Percentiles rank a stretch among this genome's conserved stretches.
These are phyloP conservation scores for Liodrosophila aerea DNA, from an alignment of 2,888 invertebrate species.

Conservation along the genomic window DNA sequence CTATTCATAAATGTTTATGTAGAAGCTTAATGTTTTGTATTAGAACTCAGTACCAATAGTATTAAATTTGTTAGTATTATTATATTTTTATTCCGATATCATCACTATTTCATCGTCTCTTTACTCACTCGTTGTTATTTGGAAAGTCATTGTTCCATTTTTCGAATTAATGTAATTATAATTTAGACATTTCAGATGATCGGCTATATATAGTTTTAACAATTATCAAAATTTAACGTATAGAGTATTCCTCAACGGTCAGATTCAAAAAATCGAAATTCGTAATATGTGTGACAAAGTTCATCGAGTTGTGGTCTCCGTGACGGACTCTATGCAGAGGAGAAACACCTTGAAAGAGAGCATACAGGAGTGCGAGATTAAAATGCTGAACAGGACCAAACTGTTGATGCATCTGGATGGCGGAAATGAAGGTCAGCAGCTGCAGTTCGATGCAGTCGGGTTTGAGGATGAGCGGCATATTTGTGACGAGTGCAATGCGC, in stretches of 20 bases:
- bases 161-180: background rate
- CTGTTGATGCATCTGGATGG: conserved; percentile 40
- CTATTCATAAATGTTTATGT: too few relatives aligned
- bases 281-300: conserved; percentile 35
- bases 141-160: background rate
- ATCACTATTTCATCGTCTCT: too few relatives aligned
- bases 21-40: too few relatives aligned
- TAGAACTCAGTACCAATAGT: too few relatives aligned
- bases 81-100: too few relatives aligned
- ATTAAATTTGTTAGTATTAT: too few relatives aligned
- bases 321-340: conserved; percentile 46
- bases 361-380: conserved; percentile 35
- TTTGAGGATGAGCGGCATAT: conserved; percentile 56
- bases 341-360: conserved; percentile 14
- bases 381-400: conserved; percentile 44
- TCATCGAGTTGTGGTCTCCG: conserved; percentile 57
- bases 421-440: conserved; percentile 20
- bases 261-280: too few relatives aligned
- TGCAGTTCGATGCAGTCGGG: conserved; percentile 73
- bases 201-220: conserved; percentile 1
- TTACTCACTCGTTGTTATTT: background rate
- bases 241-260: background rate
- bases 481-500: conserved; percentile 38
- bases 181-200: background rate
- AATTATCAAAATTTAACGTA: conserved; percentile 6